These are phyloP conservation scores for Poeciliopsis occidentalis DNA, from an alignment of 2,113 vertebrate genomes.

Conservation along the genomic window DNA sequence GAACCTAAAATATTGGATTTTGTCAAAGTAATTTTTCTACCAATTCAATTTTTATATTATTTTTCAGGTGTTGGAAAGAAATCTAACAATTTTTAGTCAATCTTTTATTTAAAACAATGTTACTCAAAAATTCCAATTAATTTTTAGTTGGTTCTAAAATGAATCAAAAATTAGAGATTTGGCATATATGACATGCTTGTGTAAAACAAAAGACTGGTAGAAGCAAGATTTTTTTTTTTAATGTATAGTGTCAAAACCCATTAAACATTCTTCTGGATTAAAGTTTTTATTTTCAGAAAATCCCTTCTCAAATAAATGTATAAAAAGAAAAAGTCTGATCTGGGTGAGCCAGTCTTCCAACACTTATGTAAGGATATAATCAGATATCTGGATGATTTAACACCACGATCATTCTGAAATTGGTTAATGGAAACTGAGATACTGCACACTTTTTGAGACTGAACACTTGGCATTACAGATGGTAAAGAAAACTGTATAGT, in stretches of 20 bases:
- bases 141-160: background rate
- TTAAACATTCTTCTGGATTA: background rate
- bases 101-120: background rate
- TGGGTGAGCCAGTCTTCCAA: slow-evolving; percentile 27
- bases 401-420: background rate
- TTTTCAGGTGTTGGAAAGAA: background rate
- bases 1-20: background rate
- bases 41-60: background rate
- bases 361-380: background rate
- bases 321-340: background rate
- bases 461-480: slow-evolving; percentile 17
- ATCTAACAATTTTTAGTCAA: background rate
- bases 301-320: background rate
- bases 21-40: background rate
- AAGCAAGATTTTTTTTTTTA: too few species aligned
- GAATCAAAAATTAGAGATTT: background rate
- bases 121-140: background rate
- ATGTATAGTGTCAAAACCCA: background rate
- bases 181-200: too few species aligned
- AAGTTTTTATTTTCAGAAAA: background rate
- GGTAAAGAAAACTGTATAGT: slow-evolving; percentile 8
- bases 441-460: background rate
- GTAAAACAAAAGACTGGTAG: too few species aligned
- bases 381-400: background rate
- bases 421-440: background rate